Base-by-base conservation (phyloP, 2,888 invertebrate species). In the Minunthozetes semirufus region DNA sequence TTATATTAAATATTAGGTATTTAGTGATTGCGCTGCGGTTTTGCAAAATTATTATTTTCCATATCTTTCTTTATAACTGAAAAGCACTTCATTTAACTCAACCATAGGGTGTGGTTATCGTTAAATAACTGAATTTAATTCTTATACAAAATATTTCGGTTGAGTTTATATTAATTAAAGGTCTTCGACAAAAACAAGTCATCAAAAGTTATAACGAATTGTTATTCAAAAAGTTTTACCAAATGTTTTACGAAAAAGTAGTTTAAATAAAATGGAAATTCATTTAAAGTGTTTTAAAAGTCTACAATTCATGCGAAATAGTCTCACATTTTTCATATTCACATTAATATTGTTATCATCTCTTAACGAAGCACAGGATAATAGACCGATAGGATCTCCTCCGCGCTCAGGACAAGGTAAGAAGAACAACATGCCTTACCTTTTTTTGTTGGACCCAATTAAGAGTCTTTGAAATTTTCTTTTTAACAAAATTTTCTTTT, bases 41-140 rank as follows among this genome's bases (percentile, higher is more conserved):
- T 42, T 42, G 68, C 46, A 68, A 68, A 38, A 38, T n/a, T 33
- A 25, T 22, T 59, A 27, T 15, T 61, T 61, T 29, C 17, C 68
- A 68, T 33, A 22, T 42, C 38, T 68, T 68, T 46, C 38, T 68
- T 68, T 46, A 68, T 38, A 68, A 42, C 38, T 38, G 38, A 63
- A 68, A 42, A 42, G 15, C 68, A 68, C 38, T 42, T 68, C 68
- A 68, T 68, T 68, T 68, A 68, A 68, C 22, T 68, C 68, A 42
- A 42, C 17, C 68, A 68, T 68, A 68, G 68, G 68, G 68, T 68
- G 68, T 68, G 68, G 68, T 68, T 68, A 68, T 38, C 17, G 38
- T 42, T 38, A 68, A 56, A 22, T 8, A 56, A 22, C 11, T 19
- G 11, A 42, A 56, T 56, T 56, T 56, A 25, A 56, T 56, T 56